phyloP scores from a whole-genome alignment of 1,140 invertebrate genomes.

The Penaeus indicus region DNA sequence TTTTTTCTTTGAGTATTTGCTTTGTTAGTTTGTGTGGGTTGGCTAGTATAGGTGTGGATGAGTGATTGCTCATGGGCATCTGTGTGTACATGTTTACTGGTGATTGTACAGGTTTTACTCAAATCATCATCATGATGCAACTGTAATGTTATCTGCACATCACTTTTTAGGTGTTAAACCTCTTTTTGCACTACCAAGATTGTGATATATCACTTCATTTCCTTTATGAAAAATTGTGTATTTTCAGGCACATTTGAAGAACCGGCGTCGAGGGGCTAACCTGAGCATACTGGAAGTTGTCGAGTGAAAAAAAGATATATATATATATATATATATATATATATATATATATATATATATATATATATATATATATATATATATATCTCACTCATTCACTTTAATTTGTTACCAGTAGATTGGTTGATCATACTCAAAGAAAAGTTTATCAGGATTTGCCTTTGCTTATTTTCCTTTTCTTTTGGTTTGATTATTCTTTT shows the following conservation, averaged over 20 bases:
- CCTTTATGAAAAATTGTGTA: neutral
- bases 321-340: constrained; percentile 40
- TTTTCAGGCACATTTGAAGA: constrained; percentile 64
- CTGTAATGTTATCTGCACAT: no score
- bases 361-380: constrained; percentile 44
- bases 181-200: no score
- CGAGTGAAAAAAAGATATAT: neutral
- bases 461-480: no score
- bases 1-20: neutral
- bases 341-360: constrained; percentile 46
- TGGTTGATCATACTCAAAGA: no score
- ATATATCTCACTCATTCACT: neutral
- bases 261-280: constrained; percentile 47
- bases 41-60: neutral
- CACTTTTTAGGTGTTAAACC: no score
- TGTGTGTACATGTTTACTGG: neutral
- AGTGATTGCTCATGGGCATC: neutral
- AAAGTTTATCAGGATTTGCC: no score
- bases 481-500: no score
- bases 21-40: neutral
- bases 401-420: no score
- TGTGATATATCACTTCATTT: no score
- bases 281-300: constrained; percentile 48
- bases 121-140: no score
- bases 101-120: neutral